Evolutionary conservation across 2,113 vertebrate species (phyloP).

Genomic region (Numenius arquata): DNA sequence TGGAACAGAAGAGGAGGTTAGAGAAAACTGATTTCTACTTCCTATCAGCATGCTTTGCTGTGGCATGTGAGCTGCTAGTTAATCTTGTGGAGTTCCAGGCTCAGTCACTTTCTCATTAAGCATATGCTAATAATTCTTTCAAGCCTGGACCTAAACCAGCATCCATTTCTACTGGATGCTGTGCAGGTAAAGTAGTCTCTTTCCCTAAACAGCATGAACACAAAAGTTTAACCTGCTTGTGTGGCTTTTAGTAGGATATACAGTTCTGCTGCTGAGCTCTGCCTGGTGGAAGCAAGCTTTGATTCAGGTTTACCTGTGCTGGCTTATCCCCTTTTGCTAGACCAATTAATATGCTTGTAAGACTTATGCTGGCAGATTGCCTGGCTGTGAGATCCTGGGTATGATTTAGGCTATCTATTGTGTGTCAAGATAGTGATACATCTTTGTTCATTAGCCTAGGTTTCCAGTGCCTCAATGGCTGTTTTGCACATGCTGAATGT

Average conservation of each 20-base stretch:
- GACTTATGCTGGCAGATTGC: background rate
- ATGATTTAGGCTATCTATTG: background rate
- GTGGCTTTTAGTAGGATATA: background rate
- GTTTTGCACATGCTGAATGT: background rate
- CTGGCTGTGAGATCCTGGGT: background rate
- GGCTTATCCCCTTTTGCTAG: background rate
- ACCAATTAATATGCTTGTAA: background rate
- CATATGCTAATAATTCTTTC: background rate
- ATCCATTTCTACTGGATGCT: background rate
- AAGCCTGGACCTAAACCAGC: background rate
- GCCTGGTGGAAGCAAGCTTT: background rate
- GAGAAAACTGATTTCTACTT: background rate
- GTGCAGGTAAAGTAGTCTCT: background rate
- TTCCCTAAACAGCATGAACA: background rate
- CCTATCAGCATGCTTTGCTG: background rate
- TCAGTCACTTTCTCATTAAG: background rate
- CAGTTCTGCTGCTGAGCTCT: background rate
- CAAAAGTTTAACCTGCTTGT: background rate
- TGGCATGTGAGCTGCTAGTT: background rate
- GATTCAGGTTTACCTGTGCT: background rate
- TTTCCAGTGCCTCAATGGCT: background rate
- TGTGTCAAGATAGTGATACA: no score
- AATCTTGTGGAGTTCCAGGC: background rate
- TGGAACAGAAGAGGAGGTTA: background rate
- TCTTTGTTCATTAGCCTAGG: no score